Evolutionary conservation across 2,797 vertebrate genomes (phyloP), one percentile per base, ranked within the genome.

Genomic region (Parambassis ranga): DNA sequence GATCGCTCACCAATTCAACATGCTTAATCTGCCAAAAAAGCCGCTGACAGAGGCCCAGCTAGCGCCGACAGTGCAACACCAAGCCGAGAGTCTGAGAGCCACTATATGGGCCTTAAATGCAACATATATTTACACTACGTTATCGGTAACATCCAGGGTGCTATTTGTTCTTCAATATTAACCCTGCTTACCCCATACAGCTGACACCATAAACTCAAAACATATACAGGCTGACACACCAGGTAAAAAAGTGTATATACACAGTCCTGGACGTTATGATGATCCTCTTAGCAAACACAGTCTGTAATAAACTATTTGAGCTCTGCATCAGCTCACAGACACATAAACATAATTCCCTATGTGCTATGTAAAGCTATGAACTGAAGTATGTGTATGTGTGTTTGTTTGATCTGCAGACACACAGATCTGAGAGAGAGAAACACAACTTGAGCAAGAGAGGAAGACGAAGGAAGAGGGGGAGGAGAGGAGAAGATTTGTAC

Each of bases 241-340:
- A 22, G 43, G n/a, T n/a, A 11, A 65, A 41, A 55, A 19, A 39
- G 33, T 23, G 24, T 30, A 42, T 18, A 51, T 15, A 68, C 27
- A 56, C 19, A 52, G 4, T 27, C n/a, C 35, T 22, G 18, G 36
- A 46, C 62, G 67, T 65, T 33, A 53, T 28, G 4, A 39, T 11
- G 47, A 67, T 65, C 50, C 55, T 77, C 67, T 73, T 42, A 70
- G 68, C 61, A 80, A 85, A 79, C 60, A 65, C 6, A 5, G 15
- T 27, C 46, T 52, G 31, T 70, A 79, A 66, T 61, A 64, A 30
- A 66, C n/a, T 9, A 35, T 77, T 31, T 59, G 36, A 65, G 19
- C 22, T 18, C 13, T 36, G 36, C 18, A 48, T 64, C 59, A 32
- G 14, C 35, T 65, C 48, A 33, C 5, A 56, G 13, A 66, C 19